Evolutionary conservation across 2,797 vertebrate species (phyloP), one percentile per base, ranked within the genome.

Genomic region (Fistularia commersonii): DNA sequence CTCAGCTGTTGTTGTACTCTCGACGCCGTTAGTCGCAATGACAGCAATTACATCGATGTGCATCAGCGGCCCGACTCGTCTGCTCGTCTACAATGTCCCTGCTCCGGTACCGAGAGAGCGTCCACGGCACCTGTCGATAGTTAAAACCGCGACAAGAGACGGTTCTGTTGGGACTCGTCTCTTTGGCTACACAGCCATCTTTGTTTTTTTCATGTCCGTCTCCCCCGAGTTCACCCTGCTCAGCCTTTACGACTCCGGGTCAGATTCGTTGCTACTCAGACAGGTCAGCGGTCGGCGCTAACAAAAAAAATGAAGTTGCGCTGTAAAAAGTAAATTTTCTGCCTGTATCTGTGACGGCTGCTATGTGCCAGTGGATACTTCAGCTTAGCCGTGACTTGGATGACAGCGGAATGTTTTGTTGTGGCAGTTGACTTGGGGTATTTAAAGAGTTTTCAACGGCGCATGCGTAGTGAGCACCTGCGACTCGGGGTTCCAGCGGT

Each of bases 111-210:
- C 66, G 72, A 48, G 76, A 45, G 64, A 68, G 57, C 56, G 69
- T 76, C 77, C 74, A 54, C 57, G 51, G 70, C 65, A 80, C 57
- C 60, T 69, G 63, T 73, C 73, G 69, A 51, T 77, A 76, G 63
- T 60, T 72, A 53, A 66, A 59, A 69, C 72, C 64, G 61, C 66
- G 67, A 61, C 34, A 76, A 57, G 56, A 79, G 79, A 74, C 69
- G 65, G 38, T 83, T 82, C 74, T 66, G 72, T 57, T 77, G 74
- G 74, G 78, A 74, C 81, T 83, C 82, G 80, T 81, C 77, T 79
- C 76, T 85, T 64, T 83, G 74, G 83, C 83, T 88, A 89, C 85
- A 86, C 90, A 89, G 90, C 91, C 91, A 92, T 92, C 89, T 92
- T 92, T 92, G 90, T 91, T 92, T 90, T 83, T 36, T 32, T 42